Conservation (phyloP, 1,140 invertebrate genomes). For the Thalassaphorura encarpata region DNA sequence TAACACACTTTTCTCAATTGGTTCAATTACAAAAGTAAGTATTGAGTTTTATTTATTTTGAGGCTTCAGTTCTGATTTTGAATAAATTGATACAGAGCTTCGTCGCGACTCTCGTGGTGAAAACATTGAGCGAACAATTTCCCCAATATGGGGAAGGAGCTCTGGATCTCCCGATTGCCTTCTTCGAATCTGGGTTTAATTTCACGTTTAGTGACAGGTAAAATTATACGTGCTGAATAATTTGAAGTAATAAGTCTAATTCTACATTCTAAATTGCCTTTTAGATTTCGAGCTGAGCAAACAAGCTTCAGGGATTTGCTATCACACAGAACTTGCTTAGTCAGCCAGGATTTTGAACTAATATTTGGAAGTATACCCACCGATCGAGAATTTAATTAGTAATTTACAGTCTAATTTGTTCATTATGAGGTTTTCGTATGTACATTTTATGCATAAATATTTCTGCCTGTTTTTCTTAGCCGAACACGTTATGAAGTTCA, state of each 20-base stretch:
- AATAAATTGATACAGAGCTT: neutral
- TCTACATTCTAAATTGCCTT: neutral
- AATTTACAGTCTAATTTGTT: too few species aligned
- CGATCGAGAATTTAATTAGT: neutral
- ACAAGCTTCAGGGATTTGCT: neutral
- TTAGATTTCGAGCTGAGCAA: neutral
- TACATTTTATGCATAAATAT: neutral
- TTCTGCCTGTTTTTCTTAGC: conserved; percentile 1
- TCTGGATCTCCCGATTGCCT: conserved; percentile 6
- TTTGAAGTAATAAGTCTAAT: neutral
- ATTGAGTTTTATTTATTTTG: too few species aligned
- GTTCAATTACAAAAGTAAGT: conserved; percentile 6
- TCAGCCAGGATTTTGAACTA: neutral
- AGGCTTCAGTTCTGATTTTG: too few species aligned
- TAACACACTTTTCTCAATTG: conserved; percentile 1
- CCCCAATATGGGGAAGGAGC: neutral
- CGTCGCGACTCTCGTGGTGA: neutral
- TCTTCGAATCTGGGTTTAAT: neutral
- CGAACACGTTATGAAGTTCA: conserved; percentile 6
- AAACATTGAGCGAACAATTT: conserved; percentile 5
- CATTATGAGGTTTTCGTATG: neutral
- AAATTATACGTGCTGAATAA: too few species aligned
- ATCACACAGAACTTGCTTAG: neutral
- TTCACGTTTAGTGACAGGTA: neutral
- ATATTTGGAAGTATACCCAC: neutral